Conservation (phyloP, 2,113 vertebrate genomes). For the Ramphastos sulfuratus region DNA sequence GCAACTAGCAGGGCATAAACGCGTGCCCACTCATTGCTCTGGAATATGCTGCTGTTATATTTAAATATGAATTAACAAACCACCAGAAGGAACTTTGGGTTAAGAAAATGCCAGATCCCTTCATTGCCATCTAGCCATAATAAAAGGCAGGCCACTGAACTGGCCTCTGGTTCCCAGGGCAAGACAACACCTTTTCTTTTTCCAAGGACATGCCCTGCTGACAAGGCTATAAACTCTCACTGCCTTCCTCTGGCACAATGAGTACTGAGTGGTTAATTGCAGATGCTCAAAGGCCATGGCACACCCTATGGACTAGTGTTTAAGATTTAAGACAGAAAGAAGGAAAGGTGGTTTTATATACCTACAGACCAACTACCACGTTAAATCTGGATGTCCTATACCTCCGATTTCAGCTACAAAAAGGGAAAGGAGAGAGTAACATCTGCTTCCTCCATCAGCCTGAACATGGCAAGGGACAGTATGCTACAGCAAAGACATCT, state of each 20-base stretch:
- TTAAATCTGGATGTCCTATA: neutral
- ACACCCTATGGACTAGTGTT: neutral
- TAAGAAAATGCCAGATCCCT: neutral
- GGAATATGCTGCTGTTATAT: neutral
- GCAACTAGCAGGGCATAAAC: neutral
- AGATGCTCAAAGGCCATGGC: neutral
- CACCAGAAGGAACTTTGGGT: neutral
- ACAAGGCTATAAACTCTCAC: neutral
- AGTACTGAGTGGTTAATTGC: neutral
- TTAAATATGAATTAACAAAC: neutral
- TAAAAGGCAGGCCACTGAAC: neutral
- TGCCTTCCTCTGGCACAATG: neutral
- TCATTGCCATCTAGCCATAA: neutral
- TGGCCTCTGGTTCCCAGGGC: neutral
- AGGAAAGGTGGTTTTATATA: neutral
- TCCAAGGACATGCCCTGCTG: neutral
- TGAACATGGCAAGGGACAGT: neutral
- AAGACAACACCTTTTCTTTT: neutral
- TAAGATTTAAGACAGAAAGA: neutral
- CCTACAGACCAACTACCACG: neutral
- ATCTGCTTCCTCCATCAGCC: neutral
- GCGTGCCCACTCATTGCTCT: neutral
- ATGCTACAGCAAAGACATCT: rapidly evolving
- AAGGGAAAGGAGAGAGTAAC: neutral
- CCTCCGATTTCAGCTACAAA: neutral